Base-by-base conservation (phyloP, 2,113 vertebrate species). In the Ctenomys sociabilis region DNA sequence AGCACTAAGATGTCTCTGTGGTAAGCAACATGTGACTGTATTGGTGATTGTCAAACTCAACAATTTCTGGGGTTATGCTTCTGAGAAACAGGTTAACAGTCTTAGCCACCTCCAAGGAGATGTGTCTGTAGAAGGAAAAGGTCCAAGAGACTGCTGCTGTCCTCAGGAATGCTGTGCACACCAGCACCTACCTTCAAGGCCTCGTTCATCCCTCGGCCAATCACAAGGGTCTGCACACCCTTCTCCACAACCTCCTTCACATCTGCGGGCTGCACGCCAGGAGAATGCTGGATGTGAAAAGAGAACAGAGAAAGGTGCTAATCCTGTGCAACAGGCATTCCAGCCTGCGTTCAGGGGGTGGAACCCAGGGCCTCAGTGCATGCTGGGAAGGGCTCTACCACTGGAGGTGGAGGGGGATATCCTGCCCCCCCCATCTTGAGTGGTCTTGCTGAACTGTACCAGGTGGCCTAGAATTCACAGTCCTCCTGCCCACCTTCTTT, bases 201-300 rank as follows among this genome's bases (percentile, higher is more conserved):
- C 98, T 99, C 99, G 0, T 96, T 99, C 99, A 99, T 99, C 70
- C 99, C 99, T 95, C 99, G 98, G 78, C 99, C 99, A 4, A 99
- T 99, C 24, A 99, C 99, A 95, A 99, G 61, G 0, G 98, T 98
- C 87, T 99, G 97, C 2, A 99, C 98, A 0, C 99, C 99, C 90
- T 99, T 99, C 97, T 98, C 98, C 88, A 99, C 96, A 32, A 99
- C 98, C 98, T 99, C 99, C 92, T 99, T 99, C 91, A 99, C 97
- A 59, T 99, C 99, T 37, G 99, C 99, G 7, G 99, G 99, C 49
- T 99, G 99, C 7, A 99, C 99, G 78, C 99, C 99, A 8, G 99
- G 99, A 94, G 98, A 91, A 97, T 99, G 99, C 99, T 99, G 84
- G 75, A 73, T n/a, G 54, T 59, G 90, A 52, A 96, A 96, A 87